Percentiles rank a stretch among this genome's conserved stretches.
Conservation (phyloP, 2,888 invertebrate species). For the Microdon myrmicae region DNA sequence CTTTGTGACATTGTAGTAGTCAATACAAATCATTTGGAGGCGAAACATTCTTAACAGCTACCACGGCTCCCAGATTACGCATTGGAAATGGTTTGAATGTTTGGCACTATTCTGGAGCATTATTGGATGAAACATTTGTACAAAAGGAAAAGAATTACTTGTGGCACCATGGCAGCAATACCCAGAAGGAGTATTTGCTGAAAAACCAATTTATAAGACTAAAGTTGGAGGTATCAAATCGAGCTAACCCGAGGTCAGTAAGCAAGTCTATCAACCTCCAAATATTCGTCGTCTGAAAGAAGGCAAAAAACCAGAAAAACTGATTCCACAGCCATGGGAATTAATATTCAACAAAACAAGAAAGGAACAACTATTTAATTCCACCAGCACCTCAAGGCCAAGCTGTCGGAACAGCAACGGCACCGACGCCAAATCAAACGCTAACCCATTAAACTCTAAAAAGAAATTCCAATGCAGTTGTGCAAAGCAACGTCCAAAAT, state of each 20-base stretch:
- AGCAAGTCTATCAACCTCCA: conserved; percentile 75
- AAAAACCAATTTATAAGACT: conserved; percentile 72
- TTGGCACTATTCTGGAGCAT: conserved; percentile 89
- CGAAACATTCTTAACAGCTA: conserved; percentile 93
- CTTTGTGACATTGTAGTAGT: conserved; percentile 81
- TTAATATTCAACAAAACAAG: too few species aligned
- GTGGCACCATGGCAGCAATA: conserved; percentile 83
- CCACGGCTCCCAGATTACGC: conserved; percentile 91
- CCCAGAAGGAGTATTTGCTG: conserved; percentile 74
- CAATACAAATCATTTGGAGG: too few species aligned
- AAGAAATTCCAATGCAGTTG: too few species aligned
- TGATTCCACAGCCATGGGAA: conserved; percentile 62
- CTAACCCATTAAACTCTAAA: too few species aligned
- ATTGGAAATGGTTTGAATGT: conserved; percentile 93
- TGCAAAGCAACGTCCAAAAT: too few species aligned
- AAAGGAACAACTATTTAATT: too few species aligned
- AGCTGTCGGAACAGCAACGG: too few species aligned
- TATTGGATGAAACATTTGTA: conserved; percentile 81
- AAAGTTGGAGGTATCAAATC: conserved; percentile 77
- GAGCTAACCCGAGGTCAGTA: conserved; percentile 71
- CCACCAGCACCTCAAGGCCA: too few species aligned
- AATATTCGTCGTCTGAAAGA: conserved; percentile 66
- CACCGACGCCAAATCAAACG: too few species aligned
- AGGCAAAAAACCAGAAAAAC: conserved; percentile 62
- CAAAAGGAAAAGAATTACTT: conserved; percentile 80